These are phyloP conservation scores for Pentamera pediparva DNA, from an alignment of 53 echinoderm and acorn worm species.

Conservation along the genomic window DNA sequence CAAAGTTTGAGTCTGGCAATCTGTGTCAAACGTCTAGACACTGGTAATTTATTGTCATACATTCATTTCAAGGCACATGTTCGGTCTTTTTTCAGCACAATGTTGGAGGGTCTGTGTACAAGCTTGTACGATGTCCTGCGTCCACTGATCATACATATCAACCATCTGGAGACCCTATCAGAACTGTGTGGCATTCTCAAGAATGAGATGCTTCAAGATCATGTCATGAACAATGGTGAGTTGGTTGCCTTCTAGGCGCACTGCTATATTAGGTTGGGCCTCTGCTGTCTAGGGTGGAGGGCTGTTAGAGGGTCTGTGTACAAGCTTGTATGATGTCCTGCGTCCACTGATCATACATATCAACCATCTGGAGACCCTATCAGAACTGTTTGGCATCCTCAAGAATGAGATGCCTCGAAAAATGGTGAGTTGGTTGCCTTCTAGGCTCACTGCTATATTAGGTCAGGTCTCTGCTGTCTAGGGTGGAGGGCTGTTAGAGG, in stretches of 20 bases:
- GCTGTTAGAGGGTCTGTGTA: slow-evolving; percentile 89
- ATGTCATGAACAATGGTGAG: slow-evolving; percentile 86
- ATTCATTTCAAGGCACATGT: not conserved
- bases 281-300: no score
- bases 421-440: no score
- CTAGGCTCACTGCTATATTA: not conserved
- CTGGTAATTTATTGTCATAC: not conserved
- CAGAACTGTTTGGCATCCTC: slow-evolving; percentile 96
- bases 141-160: slow-evolving; percentile 95
- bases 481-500: no score
- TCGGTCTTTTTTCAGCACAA: slow-evolving; percentile 39
- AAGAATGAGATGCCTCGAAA: slow-evolving; percentile 95
- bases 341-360: slow-evolving; percentile 95
- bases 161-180: slow-evolving; percentile 90
- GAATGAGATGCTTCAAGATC: slow-evolving; percentile 94
- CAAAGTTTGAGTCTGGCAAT: not conserved
- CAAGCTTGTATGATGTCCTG: slow-evolving; percentile 90
- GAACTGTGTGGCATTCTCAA: slow-evolving; percentile 98
- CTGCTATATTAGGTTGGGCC: no score
- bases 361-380: slow-evolving; percentile 91
- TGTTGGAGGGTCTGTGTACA: slow-evolving; percentile 88
- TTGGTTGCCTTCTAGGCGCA: slow-evolving; percentile 6
- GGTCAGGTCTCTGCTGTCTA: not conserved
- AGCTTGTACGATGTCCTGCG: slow-evolving; percentile 91
- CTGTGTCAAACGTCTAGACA: not conserved